Evolutionary conservation across 2,113 vertebrate species (phyloP).

Genomic region (Thunnus thynnus): DNA sequence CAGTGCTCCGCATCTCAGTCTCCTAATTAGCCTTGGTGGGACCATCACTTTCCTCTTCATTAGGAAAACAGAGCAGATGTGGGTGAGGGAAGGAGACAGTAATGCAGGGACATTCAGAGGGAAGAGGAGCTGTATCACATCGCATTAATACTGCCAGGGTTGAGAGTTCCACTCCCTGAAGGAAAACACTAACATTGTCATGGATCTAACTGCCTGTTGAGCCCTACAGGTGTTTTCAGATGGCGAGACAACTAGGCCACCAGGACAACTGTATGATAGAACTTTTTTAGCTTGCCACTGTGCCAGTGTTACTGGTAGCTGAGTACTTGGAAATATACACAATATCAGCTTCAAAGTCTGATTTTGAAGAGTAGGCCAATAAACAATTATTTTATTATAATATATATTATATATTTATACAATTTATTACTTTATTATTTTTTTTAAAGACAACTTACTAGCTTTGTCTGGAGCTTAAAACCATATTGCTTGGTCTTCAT

Average conservation of each 20-base stretch:
- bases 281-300: no score
- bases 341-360: no score
- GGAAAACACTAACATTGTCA: background rate
- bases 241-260: background rate
- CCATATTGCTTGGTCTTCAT: no score
- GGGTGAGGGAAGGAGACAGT: conserved; percentile 19
- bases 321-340: no score
- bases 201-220: background rate
- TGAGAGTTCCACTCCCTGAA: background rate
- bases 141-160: background rate
- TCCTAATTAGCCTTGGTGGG: conserved; percentile 66
- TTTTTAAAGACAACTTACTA: no score
- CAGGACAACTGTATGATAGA: background rate
- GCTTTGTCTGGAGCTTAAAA: no score
- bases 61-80: conserved; percentile 58
- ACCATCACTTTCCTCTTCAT: conserved; percentile 53
- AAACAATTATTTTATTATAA: no score
- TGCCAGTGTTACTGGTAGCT: no score
- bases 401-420: no score
- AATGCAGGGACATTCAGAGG: conserved; percentile 13
- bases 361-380: no score
- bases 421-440: no score
- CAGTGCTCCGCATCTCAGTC: conserved; percentile 41
- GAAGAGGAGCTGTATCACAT: background rate
- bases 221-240: background rate